phyloP scores from a whole-genome alignment of 2,797 vertebrate genomes.

The Garrulus glandarius region DNA sequence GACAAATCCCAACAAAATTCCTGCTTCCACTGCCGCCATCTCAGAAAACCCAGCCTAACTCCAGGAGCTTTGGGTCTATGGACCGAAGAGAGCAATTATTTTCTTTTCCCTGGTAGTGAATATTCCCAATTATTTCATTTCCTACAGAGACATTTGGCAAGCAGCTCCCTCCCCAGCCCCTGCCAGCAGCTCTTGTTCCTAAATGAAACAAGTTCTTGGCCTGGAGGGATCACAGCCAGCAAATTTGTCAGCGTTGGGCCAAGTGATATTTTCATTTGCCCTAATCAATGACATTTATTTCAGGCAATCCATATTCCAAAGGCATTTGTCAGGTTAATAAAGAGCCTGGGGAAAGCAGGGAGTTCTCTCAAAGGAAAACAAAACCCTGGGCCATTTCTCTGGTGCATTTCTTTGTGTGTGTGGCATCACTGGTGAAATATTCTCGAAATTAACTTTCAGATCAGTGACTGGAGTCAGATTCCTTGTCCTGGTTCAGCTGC shows the following conservation, averaged over 20 bases:
- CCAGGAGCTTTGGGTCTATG: not conserved
- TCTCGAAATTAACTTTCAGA: not conserved
- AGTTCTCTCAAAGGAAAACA: not conserved
- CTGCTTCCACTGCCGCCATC: not conserved
- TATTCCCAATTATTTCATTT: constrained; percentile 53
- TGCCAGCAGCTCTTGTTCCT: constrained; percentile 25
- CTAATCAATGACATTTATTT: constrained; percentile 48
- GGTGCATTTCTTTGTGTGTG: not conserved
- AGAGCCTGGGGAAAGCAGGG: not conserved
- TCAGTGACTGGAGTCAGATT: not conserved
- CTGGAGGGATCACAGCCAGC: not conserved
- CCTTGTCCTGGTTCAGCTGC: not conserved
- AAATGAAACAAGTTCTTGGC: constrained; percentile 24
- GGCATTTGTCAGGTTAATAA: not conserved
- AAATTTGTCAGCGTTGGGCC: not conserved
- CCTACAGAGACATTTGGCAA: constrained; percentile 36
- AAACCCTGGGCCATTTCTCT: not conserved
- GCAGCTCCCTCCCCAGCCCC: constrained; percentile 1
- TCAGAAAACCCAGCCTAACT: not conserved
- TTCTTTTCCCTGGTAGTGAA: not conserved
- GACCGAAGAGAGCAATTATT: not conserved
- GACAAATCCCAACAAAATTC: not conserved
- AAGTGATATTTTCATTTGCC: constrained; percentile 7
- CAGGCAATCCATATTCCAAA: not conserved
- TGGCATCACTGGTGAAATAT: not conserved